Base-by-base conservation (phyloP, 2,888 invertebrate genomes). In the Dasypolia templi region DNA sequence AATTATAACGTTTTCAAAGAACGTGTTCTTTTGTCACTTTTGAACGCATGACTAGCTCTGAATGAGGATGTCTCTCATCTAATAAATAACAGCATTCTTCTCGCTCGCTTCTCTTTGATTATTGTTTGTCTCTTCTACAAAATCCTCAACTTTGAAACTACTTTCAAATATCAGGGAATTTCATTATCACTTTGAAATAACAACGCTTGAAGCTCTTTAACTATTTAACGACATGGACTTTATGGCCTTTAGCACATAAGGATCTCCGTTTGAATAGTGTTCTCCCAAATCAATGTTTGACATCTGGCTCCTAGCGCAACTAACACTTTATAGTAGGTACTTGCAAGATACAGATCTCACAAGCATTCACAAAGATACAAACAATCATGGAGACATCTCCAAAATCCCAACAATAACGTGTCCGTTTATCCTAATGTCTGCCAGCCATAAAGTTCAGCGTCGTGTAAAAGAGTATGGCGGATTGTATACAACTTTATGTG, bases 341-440 rank as follows among this genome's bases (percentile, higher is more conserved):
- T 39, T 9, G 39, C n/a, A 39, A 29, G 35, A 46, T 29, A 63
- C 35, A 44, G 9, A n/a, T n/a, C 32, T 44, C 12, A 14, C 14
- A 29, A 62, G 22, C 42, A 63, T 51, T 71, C 29, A 65, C 56
- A 46, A 46, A 32, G n/a, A 35, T 26, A 55, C 49, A 81, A 76
- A 69, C 58, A 78, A 80, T 56, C 61, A 56, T 62, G 65, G 63
- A 49, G 56, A 77, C 53, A 72, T 68, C 56, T 77, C 51, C 66
- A 35, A 73, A 70, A 79, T 46, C 64, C 56, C 42, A 61, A 68
- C 64, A 74, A 67, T 72, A 72, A 63, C 59, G 62, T 59, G 67
- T 79, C 55, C 55, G 83, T 83, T 81, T 72, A 79, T 74, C 53
- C 75, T 68, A 79, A 83, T 70, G 72, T 82, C 68, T 67, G 35